These are phyloP conservation scores for Todiramphus chloris DNA, from an alignment of 2,113 vertebrate genomes.

Conservation along the genomic window DNA sequence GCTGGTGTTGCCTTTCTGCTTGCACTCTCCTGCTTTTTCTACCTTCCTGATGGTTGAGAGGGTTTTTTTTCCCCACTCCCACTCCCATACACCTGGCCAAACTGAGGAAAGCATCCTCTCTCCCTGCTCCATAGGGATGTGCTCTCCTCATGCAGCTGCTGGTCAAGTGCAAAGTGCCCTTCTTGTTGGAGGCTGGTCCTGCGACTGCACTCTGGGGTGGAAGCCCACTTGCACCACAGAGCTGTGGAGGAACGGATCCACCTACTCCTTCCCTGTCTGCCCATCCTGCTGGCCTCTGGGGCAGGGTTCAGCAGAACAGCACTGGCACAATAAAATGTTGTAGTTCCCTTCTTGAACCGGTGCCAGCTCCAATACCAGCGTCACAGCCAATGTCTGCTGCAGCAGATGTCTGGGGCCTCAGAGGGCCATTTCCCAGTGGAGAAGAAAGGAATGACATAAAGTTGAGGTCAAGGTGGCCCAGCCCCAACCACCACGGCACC, in stretches of 20 bases:
- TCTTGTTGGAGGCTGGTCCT: accelerated
- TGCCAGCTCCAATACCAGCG: not conserved
- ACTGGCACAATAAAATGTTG: not conserved
- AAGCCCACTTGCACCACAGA: not conserved
- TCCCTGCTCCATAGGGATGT: not conserved
- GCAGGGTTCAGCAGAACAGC: not conserved
- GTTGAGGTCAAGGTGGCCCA: not conserved
- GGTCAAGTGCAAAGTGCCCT: not conserved
- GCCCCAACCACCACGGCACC: not conserved
- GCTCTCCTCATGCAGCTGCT: not conserved
- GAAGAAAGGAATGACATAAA: not conserved
- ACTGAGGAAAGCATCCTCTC: not conserved
- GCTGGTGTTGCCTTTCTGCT: not conserved
- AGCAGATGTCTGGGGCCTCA: not conserved
- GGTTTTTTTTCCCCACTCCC: not conserved
- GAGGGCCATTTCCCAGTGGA: not conserved
- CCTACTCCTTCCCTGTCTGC: not conserved
- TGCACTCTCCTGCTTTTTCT: not conserved
- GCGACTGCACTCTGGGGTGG: accelerated
- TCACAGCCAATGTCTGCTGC: not conserved
- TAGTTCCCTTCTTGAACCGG: not conserved
- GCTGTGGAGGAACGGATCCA: not conserved
- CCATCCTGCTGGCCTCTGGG: not conserved
- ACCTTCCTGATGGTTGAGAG: not conserved
- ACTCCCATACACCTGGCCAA: too few species aligned